Percentiles rank a stretch among this genome's conserved stretches.
Conservation (phyloP, 2,113 vertebrate genomes). For the Calidris pygmaea region DNA sequence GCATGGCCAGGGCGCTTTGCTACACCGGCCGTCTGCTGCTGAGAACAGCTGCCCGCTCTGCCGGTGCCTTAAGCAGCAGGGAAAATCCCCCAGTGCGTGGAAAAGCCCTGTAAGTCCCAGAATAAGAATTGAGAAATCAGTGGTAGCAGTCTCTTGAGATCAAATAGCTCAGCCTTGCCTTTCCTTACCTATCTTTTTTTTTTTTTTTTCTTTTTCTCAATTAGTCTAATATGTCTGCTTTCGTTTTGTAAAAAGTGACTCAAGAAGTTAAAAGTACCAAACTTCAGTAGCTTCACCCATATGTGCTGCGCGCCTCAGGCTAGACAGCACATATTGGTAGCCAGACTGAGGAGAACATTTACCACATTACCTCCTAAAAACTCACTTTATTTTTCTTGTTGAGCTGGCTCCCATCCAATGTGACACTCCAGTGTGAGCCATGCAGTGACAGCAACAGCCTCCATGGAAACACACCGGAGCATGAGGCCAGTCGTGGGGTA, state of each 20-base stretch:
- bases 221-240: not conserved
- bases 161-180: accelerated
- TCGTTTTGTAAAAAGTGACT: conserved; percentile 27
- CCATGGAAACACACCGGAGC: conserved; percentile 69
- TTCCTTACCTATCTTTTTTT: not conserved
- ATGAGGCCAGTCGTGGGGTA: conserved; percentile 36
- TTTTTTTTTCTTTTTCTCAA: not conserved
- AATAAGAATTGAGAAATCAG: not conserved
- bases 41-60: not conserved
- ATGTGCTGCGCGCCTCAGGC: conserved; percentile 38
- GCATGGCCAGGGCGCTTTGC: not conserved
- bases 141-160: not conserved
- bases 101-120: not conserved
- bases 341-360: conserved; percentile 60
- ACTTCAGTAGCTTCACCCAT: conserved; percentile 53
- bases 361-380: conserved; percentile 58
- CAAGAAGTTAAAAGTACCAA: conserved; percentile 9
- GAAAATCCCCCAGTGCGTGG: not conserved
- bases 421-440: conserved; percentile 56
- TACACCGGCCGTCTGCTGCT: not conserved
- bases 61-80: not conserved
- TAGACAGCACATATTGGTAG: conserved; percentile 65
- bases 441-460: conserved; percentile 64
- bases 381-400: conserved; percentile 63
- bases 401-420: conserved; percentile 61